Evolutionary conservation across 2,113 vertebrate genomes (phyloP).

Genomic region (Zapornia atra): DNA sequence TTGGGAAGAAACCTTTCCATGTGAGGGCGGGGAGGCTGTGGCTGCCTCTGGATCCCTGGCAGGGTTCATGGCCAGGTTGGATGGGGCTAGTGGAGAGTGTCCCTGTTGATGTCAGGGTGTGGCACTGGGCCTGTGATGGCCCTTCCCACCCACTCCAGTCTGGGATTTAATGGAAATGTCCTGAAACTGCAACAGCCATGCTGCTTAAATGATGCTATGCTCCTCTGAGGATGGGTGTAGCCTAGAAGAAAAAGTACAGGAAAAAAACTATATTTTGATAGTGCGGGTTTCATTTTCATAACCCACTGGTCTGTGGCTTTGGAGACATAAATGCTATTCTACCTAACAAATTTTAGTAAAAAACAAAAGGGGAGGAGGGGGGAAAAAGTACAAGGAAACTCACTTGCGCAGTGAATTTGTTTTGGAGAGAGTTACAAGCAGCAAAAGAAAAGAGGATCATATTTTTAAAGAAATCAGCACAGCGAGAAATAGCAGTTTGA

Average conservation of each 20-base stretch:
- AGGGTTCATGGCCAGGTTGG: no score
- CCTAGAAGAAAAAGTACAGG: not conserved
- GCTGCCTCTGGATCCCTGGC: no score
- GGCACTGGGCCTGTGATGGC: no score
- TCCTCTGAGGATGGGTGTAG: not conserved
- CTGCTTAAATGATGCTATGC: not conserved
- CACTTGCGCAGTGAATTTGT: not conserved
- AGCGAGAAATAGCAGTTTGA: not conserved
- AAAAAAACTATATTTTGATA: not conserved
- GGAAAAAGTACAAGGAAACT: not conserved
- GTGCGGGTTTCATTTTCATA: not conserved
- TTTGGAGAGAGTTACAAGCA: not conserved
- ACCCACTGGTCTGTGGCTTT: not conserved
- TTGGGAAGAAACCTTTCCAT: no score
- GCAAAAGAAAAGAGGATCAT: not conserved
- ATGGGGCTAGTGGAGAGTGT: no score
- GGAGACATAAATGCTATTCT: not conserved
- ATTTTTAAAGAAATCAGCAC: not conserved
- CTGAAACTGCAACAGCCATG: not conserved
- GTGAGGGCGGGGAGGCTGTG: no score
- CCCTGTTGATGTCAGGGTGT: no score
- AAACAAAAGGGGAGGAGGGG: no score
- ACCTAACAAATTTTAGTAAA: not conserved
- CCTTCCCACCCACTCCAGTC: no score
- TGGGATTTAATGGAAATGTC: not conserved